Evolutionary conservation across 2,113 vertebrate species (phyloP), one percentile per base, ranked within the genome.

Genomic region (Barbus barbus): DNA sequence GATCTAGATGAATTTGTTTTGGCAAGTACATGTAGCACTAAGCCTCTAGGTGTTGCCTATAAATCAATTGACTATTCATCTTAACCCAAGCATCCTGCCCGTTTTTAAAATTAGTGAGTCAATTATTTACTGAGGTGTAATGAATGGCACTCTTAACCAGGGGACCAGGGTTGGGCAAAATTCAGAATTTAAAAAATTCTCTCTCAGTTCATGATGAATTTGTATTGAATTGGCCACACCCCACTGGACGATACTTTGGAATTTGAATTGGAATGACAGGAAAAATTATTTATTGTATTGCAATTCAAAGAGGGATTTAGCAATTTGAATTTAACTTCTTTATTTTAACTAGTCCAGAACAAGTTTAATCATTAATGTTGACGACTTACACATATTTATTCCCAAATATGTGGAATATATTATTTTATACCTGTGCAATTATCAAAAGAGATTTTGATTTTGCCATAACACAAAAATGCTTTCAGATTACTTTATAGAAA

Each of bases 351-450:
- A 13, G 20, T 41, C 36, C 9, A n/a, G 20, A 41, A 13, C 22
- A 71, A 71, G 22, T 41, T 22, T 71, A 41, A 71, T 71, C 33
- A 71, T n/a, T 71, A 38, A n/a, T 71, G 36, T n/a, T 71, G 20
- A 71, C 4, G n/a, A 41, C 5, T 36, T 20, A 67, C 6, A 5
- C n/a, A 9, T 13, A 60, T 60, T 26, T 60, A 24, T 46, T 46
- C 28, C 3, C 3, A 9, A 20, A 20, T 20, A 9, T 8, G 28
- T 33, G 6, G 61, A 31, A 65, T 63, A 16, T 31, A 28, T 65
- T 18, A 31, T 31, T 16, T 31, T 31, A 67, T 4, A 9, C 38
- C 38, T 41, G 11, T 33, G 28, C 8, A 8, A 28, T 67, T 16
- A 33, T 67, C 31, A 67, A 67, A 11, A 4, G 3, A 33, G 61